phyloP scores from a whole-genome alignment of 2,797 vertebrate genomes.

The Hypotaenidia okinawae region DNA sequence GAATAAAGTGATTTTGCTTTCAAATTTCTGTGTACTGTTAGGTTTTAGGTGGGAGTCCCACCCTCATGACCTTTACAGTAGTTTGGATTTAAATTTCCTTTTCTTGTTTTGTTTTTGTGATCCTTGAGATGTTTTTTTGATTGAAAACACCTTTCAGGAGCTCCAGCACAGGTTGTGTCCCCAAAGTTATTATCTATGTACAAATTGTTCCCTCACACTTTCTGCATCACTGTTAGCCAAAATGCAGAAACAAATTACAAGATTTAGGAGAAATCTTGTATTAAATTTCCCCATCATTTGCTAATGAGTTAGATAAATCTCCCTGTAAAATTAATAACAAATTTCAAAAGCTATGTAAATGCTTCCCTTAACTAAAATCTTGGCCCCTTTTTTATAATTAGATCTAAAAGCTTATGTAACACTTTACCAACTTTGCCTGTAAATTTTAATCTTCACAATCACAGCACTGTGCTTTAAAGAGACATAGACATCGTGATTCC shows the following conservation, averaged over 20 bases:
- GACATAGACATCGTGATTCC: not conserved
- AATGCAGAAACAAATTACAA: not conserved
- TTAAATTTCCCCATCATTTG: not conserved
- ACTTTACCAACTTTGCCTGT: not conserved
- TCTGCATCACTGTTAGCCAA: not conserved
- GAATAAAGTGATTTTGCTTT: not conserved
- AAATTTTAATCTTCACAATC: not conserved
- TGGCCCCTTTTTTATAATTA: not conserved
- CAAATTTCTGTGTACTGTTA: not conserved
- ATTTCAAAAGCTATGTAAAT: conserved; percentile 15
- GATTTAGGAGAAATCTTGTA: not conserved
- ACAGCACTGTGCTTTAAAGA: not conserved
- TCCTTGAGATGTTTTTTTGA: not conserved
- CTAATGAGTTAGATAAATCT: not conserved
- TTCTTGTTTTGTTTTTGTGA: not conserved
- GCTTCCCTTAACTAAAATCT: conserved; percentile 35
- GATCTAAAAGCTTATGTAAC: conserved; percentile 14
- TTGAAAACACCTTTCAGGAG: not conserved
- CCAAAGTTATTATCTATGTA: not conserved
- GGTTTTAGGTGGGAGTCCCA: not conserved
- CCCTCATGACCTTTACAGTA: not conserved
- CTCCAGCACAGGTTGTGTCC: not conserved
- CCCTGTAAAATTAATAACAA: conserved; percentile 18
- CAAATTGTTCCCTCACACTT: not conserved
- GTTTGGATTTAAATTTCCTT: not conserved